These are phyloP conservation scores for Phylloscopus trochilus DNA, from an alignment of 2,113 vertebrate species.

Conservation along the genomic window DNA sequence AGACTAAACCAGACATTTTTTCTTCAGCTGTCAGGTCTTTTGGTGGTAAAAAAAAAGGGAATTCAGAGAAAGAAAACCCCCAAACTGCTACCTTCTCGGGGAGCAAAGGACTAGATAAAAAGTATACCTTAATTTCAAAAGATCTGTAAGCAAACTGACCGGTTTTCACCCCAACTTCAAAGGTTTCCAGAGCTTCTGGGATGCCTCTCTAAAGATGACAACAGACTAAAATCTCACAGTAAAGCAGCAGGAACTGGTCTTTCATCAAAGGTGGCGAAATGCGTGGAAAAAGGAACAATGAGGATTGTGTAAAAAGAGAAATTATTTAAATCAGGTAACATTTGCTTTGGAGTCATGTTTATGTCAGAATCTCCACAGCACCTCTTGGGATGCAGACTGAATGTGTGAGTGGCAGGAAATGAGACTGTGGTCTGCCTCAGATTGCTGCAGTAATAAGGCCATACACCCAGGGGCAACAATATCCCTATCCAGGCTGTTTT, in stretches of 20 bases:
- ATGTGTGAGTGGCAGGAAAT: not conserved
- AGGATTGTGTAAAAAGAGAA: not conserved
- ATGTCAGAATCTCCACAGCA: not conserved
- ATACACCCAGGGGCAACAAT: not conserved
- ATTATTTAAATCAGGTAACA: not conserved
- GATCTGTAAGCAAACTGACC: not conserved
- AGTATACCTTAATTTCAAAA: not conserved
- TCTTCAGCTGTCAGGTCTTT: not conserved
- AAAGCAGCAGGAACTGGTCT: not conserved
- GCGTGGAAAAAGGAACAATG: not conserved
- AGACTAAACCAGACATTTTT: not conserved
- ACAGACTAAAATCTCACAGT: not conserved
- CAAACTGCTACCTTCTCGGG: not conserved
- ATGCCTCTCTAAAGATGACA: not conserved
- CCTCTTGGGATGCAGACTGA: not conserved
- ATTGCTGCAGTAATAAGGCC: not conserved
- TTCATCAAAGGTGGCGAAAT: not conserved
- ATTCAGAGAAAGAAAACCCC: not conserved
- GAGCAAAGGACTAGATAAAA: not conserved
- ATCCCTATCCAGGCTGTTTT: not conserved
- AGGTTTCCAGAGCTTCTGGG: not conserved
- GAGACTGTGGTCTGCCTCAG: not conserved
- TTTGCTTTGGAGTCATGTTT: not conserved
- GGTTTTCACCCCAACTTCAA: not conserved
- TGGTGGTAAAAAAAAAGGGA: not conserved